These are phyloP conservation scores for Onychomys arenicola DNA, from an alignment of 2,797 vertebrate species.

Conservation along the genomic window DNA sequence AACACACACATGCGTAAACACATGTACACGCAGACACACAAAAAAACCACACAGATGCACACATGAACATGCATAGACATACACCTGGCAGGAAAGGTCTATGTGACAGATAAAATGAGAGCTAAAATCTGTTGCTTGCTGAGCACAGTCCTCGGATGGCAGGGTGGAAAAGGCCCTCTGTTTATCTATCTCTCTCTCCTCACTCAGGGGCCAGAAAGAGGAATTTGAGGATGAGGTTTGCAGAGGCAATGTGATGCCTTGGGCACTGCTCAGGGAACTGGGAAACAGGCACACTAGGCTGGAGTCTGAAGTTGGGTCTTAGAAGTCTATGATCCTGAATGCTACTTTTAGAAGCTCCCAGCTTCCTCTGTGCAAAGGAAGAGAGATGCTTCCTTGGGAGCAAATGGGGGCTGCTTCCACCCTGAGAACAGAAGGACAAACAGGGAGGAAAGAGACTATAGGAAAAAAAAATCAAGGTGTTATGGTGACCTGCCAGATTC, in stretches of 20 bases:
- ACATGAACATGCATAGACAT: not conserved
- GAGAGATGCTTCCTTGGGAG: not conserved
- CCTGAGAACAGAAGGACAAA: not conserved
- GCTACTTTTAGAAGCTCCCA: not conserved
- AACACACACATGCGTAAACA: not conserved
- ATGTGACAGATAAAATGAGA: not conserved
- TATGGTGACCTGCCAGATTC: not conserved
- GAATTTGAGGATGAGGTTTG: not conserved
- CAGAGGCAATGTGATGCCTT: not conserved
- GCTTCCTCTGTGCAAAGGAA: not conserved
- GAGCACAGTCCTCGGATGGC: not conserved
- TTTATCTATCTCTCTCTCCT: not conserved
- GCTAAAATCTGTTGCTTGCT: not conserved
- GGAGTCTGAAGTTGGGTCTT: not conserved
- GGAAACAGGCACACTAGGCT: not conserved
- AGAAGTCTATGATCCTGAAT: not conserved
- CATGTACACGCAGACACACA: not conserved
- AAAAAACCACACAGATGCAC: not conserved
- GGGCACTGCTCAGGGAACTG: not conserved
- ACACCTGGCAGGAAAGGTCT: not conserved
- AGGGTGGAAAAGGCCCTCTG: not conserved
- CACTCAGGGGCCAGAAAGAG: not conserved
- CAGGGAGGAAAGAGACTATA: not conserved
- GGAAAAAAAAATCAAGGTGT: not conserved
- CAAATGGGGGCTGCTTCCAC: not conserved